Base-by-base conservation (phyloP, 2,797 vertebrate species). In the Helarctos malayanus region DNA sequence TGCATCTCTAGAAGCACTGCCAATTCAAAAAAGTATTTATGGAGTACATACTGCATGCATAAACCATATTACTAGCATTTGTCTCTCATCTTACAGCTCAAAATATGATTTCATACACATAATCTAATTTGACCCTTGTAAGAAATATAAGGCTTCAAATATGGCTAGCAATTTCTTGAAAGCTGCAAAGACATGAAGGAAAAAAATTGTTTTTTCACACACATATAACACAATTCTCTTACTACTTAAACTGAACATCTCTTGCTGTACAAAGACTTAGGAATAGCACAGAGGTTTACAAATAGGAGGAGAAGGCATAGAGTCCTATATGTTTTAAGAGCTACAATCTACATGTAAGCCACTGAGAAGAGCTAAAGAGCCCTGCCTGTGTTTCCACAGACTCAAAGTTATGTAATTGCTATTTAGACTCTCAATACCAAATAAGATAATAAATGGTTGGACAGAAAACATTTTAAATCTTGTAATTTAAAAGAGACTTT, bases 91-190 rank as follows among this genome's bases (percentile, higher is more conserved):
- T 35, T 80, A 49, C 32, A 80, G 11, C 19, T 88, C 81, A 96
- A 80, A 78, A 80, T 65, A 61, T 15, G n/a, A 84, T 88, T 81
- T 59, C 29, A 71, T 54, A 35, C 18, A 13, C 14, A 65, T 21
- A 95, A 88, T 81, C 3, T 92, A 52, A 92, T 65, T 81, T 94
- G 19, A 80, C 38, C 11, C 45, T 79, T 65, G 61, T 63, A 96
- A 63, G 32, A 94, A 87, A 90, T 47, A 11, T 41, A 94, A 83
- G 12, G 0, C 14, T 80, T 92, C 21, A 84, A 96, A 87, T 65
- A 87, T 57, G 14, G 32, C 47, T 86, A 73, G 16, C 3, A 73
- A 49, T 65, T 79, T 95, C 89, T 85, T 86, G 21, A 86, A 82
- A 93, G 12, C 54, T 90, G 6, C 27, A 83, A 92, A 86, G 3